Evolutionary conservation across 2,113 vertebrate genomes (phyloP), one percentile per base, ranked within the genome.

Genomic region (Malurus elegans): DNA sequence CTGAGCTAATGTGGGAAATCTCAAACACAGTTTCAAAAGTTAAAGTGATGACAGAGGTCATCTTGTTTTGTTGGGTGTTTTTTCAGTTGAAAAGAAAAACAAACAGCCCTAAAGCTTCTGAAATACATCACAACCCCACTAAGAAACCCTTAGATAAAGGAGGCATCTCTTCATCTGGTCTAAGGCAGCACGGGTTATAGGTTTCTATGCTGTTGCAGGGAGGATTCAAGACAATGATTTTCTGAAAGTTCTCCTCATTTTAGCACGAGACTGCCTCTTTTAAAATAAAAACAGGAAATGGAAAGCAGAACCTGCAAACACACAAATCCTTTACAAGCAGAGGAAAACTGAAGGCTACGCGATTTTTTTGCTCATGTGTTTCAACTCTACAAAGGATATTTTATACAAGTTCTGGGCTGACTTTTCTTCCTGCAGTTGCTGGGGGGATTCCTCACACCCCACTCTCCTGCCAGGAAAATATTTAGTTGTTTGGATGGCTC

Each of bases 221-320:
- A 9, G 40, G 74, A 81, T 38, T 54, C 31, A 31, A 83, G 51
- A 29, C 56, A 34, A 38, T 1, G 17, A 65, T 71, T 93, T 62
- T 57, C 71, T 75, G 14, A 50, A 62, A 61, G 50, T 70, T 70
- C 72, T 87, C 72, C 61, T 60, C 51, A 18, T 62, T 84, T 90
- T 69, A 82, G 44, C 69, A 85, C 14, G 18, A 0, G 1, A 67
- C 36, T 56, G 32, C 64, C 50, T 14, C 29, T 65, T 91, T 93
- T 69, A 93, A 90, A 74, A 92, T 69, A 96, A 78, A 94, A 97
- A 84, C 36, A 44, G 92, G 92, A 96, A 96, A 64, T 28, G 86
- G 80, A 96, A 96, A 94, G 90, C 88, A 93, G 88, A 88, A 96
- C 76, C 64, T 79, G 79, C 65, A 78, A 87, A 89, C 18, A 50